Conservation (phyloP, 2,888 invertebrate species). For the Hetaerina titia region DNA sequence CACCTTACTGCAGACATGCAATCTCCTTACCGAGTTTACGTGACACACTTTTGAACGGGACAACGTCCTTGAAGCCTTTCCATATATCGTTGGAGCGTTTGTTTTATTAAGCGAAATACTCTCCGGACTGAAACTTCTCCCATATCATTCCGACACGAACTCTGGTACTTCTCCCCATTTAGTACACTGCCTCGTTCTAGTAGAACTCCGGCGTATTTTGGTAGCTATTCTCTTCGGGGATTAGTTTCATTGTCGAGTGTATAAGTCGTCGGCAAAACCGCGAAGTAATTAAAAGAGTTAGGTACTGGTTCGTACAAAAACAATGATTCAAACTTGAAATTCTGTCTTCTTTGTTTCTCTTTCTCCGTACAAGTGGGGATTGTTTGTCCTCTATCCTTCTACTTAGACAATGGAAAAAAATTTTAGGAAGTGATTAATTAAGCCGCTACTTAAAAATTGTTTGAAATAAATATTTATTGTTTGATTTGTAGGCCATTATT, state of each 20-base stretch:
- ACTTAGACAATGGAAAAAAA: too few species aligned
- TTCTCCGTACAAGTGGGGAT: too few species aligned
- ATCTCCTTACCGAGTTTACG: neutral
- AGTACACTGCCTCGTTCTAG: neutral
- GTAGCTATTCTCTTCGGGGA: neutral
- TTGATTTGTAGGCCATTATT: too few species aligned
- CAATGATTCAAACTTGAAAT: neutral
- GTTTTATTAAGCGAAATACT: neutral
- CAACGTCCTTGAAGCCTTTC: constrained; percentile 36
- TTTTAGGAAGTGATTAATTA: too few species aligned
- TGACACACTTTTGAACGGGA: constrained; percentile 45
- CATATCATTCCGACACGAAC: neutral
- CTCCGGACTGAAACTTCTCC: neutral
- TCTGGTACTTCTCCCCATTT: neutral
- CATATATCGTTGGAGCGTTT: neutral
- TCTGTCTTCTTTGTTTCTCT: too few species aligned
- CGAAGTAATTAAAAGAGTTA: neutral
- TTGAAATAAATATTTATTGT: too few species aligned
- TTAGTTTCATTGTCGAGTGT: neutral
- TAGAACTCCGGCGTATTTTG: neutral
- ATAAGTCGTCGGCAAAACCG: neutral
- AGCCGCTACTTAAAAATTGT: too few species aligned
- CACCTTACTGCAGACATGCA: neutral
- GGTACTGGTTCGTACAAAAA: neutral
- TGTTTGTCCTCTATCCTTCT: too few species aligned